Base-by-base conservation (phyloP, 2,113 vertebrate genomes). In the Thalassarche chlororhynchos region DNA sequence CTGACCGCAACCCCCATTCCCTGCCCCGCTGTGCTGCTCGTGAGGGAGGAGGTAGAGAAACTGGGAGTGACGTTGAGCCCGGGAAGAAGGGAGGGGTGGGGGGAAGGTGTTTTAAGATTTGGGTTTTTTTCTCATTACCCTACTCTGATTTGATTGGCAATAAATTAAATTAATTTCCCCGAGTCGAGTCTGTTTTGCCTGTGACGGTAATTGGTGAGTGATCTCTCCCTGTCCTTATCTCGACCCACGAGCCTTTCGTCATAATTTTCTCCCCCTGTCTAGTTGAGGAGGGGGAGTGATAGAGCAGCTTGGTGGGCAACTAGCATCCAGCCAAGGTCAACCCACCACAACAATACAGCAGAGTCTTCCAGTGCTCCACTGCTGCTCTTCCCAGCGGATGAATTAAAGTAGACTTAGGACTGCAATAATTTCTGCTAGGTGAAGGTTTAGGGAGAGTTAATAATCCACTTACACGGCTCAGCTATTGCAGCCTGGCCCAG, bases 1-100 rank as follows among this genome's bases (percentile, higher is more conserved):
- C n/a, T 55, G n/a, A 71, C 18, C 2, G 0, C 10, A 83, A 29
- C 5, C 10, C 3, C 14, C 15, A 51, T 36, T 60, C 46, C 8
- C 6, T 0, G 0, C 23, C 6, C 5, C 14, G 8, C 12, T 38
- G 3, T 5, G 5, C 23, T 1, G 1, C 12, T 58, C 10, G 3
- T 9, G 1, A 2, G 18, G 19, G 26, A 85, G 16, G 44, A 52
- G 32, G 28, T 29, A 52, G 18, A 71, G 44, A 60, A 74, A 38
- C 15, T 8, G 8, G 12, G 14, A 55, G 19, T 8, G 3, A 74
- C 34, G 19, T 25, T 74, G 11, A 52, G 38, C 8, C 14, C 5
- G 2, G 17, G 25, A 77, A n/a, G 12, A 64, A 28, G 47, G 29
- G 36, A 64, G 9, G 7, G 20, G 7, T 14, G 4, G 17, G 31